phyloP scores from a whole-genome alignment of 2,888 invertebrate species.

The Trissolcus brochymenae region DNA sequence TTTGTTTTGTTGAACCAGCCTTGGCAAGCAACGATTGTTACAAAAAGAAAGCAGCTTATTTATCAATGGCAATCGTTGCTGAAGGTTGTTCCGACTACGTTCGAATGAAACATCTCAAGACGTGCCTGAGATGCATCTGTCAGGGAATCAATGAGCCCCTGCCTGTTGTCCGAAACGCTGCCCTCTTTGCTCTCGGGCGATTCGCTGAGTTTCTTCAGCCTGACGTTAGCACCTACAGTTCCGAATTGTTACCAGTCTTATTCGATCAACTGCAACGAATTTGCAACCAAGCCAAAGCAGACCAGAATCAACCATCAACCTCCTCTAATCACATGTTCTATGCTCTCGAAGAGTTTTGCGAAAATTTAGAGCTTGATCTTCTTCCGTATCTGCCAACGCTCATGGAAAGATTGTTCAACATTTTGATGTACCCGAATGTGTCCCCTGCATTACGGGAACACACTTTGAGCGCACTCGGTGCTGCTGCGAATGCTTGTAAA shows the following conservation, averaged over 20 bases:
- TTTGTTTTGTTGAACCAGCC: conserved; percentile 81
- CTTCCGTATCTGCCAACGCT: conserved; percentile 84
- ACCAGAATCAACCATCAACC: conserved; percentile 79
- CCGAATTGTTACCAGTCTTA: conserved; percentile 84
- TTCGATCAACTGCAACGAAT: conserved; percentile 83
- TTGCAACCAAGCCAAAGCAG: conserved; percentile 78
- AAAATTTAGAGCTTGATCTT: conserved; percentile 85
- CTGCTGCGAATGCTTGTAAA: conserved; percentile 84
- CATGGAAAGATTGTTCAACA: conserved; percentile 84
- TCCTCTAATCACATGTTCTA: conserved; percentile 86
- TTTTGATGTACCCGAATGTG: conserved; percentile 78
- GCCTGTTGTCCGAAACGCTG: conserved; percentile 83
- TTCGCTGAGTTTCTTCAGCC: conserved; percentile 89
- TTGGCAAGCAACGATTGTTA: conserved; percentile 80
- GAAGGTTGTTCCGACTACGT: conserved; percentile 89
- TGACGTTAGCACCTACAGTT: conserved; percentile 84
- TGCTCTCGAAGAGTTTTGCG: conserved; percentile 87
- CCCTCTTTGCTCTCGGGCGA: conserved; percentile 87
- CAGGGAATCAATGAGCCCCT: conserved; percentile 82
- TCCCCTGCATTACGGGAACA: conserved; percentile 82
- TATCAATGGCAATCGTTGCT: conserved; percentile 85
- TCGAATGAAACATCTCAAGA: conserved; percentile 82
- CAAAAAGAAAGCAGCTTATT: conserved; percentile 84
- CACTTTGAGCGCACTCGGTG: conserved; percentile 83
- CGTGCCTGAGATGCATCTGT: conserved; percentile 83